Conservation (phyloP, 2,797 vertebrate species). For the Sebastes diploproa region DNA sequence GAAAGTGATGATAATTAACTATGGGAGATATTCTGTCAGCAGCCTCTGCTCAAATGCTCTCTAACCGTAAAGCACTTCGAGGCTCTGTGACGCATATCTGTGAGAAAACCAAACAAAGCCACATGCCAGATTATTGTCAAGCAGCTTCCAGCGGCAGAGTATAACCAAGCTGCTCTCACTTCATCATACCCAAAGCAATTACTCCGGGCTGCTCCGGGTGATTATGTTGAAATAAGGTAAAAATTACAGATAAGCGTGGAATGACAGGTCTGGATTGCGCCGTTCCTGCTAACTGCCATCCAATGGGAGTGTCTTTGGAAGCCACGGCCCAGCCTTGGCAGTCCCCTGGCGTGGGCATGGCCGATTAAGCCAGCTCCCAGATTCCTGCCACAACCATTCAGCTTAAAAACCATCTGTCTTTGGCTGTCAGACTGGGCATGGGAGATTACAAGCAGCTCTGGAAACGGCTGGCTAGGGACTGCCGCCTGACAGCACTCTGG, state of each 20-base stretch:
- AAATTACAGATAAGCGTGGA: conserved; percentile 56
- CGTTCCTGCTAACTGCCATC: conserved; percentile 57
- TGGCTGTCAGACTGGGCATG: conserved; percentile 79
- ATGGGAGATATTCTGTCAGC: neutral
- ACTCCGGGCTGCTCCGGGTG: conserved; percentile 30
- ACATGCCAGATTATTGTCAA: conserved; percentile 43
- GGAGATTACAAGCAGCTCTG: conserved; percentile 82
- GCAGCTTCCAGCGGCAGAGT: conserved; percentile 27
- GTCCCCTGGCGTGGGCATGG: conserved; percentile 69
- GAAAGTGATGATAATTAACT: neutral
- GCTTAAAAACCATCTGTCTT: conserved; percentile 84
- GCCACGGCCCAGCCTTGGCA: conserved; percentile 66
- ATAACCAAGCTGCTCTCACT: conserved; percentile 43
- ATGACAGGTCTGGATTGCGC: conserved; percentile 62
- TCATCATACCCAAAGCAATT: conserved; percentile 51
- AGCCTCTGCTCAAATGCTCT: conserved; percentile 5
- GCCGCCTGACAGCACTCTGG: conserved; percentile 75
- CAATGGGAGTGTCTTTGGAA: conserved; percentile 67
- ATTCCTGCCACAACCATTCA: conserved; percentile 81
- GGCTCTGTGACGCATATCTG: conserved; percentile 14
- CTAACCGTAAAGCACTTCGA: conserved; percentile 5
- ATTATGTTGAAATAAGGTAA: conserved; percentile 67
- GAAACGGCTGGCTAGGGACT: conserved; percentile 81
- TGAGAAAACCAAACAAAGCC: conserved; percentile 27
- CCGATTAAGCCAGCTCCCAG: conserved; percentile 78